These are phyloP conservation scores for Periophthalmus magnuspinnatus DNA, from an alignment of 2,797 vertebrate genomes.

Conservation along the genomic window DNA sequence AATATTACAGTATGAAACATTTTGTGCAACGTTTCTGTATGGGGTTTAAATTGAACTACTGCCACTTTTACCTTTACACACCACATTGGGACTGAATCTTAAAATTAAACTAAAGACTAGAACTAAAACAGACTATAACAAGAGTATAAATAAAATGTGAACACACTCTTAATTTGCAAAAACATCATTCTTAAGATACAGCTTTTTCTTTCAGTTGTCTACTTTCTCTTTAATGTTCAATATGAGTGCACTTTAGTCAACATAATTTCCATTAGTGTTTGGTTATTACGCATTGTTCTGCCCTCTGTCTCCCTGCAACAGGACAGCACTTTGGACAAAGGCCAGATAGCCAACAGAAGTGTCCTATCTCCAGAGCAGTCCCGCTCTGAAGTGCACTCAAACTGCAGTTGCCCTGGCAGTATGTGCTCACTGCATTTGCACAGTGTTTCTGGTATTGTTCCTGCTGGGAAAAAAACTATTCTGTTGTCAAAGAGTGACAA, in stretches of 20 bases:
- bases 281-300: slow-evolving; percentile 4
- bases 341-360: slow-evolving; percentile 33
- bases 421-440: slow-evolving; percentile 25
- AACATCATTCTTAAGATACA: not conserved
- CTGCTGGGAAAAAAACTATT: slow-evolving; percentile 15
- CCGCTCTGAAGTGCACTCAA: slow-evolving; percentile 32
- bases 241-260: not conserved
- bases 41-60: too few species aligned
- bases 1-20: too few species aligned
- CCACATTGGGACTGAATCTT: too few species aligned
- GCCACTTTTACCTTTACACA: too few species aligned
- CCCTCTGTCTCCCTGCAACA: slow-evolving; percentile 6
- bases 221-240: slow-evolving; percentile 1
- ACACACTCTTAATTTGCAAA: not conserved
- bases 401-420: slow-evolving; percentile 40
- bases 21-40: too few species aligned
- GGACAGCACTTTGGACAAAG: slow-evolving; percentile 29
- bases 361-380: slow-evolving; percentile 32
- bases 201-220: not conserved
- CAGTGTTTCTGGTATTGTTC: slow-evolving; percentile 23
- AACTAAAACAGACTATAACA: not conserved
- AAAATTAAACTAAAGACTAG: not conserved
- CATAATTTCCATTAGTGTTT: slow-evolving; percentile 6
- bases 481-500: slow-evolving; percentile 31
- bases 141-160: not conserved